Base-by-base conservation (phyloP, 35 echinoderm and acorn worm genomes). In the Apostichopus parvimensis region DNA sequence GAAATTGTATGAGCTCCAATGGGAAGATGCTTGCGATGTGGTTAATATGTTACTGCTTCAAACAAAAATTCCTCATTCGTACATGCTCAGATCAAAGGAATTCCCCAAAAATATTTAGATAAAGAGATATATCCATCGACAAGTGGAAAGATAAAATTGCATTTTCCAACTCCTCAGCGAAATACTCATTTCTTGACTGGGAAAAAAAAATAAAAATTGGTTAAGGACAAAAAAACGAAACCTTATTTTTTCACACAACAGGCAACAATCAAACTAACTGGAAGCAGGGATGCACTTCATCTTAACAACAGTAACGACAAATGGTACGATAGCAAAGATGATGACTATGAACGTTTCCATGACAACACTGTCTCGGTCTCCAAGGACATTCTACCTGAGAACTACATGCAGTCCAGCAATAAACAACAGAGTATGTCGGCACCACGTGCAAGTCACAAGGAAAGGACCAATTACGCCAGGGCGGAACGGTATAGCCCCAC, bases 281-380 rank as follows among this genome's bases (percentile, higher is more conserved):
- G 87, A 28, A 92, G 92, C 91, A 93, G 92, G 79, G 96, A 98
- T 81, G 90, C 94, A 7, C 85, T 91, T 17, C 91, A 87, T 15
- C 66, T 90, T 8, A 99, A 92, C 79, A 93, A 92, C 9, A 95
- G 92, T 53, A 96, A 83, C 85, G 97, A 99, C 25, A 99, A 95
- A 45, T 99, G 97, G 97, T 99, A 99, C 24, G 97, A 99, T 80
- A 92, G 89, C 59, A 80, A 80, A 9, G 97, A 99, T 57, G 97
- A 99, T 52, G 95, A 96, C 73, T 73, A 92, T 25, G 94, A 96
- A 45, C 92, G 90, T 87, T 95, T 95, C 66, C 93, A 96, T 80
- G 94, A 99, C 91, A 93, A 87, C 73, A 85, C 87, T 20, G 88
- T 94, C 24, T 34, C 96, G 5, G 77, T 91, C 8, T 94, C 93